Base-by-base conservation (phyloP, 2,888 invertebrate genomes). In the Hemicrepidius hirtus region DNA sequence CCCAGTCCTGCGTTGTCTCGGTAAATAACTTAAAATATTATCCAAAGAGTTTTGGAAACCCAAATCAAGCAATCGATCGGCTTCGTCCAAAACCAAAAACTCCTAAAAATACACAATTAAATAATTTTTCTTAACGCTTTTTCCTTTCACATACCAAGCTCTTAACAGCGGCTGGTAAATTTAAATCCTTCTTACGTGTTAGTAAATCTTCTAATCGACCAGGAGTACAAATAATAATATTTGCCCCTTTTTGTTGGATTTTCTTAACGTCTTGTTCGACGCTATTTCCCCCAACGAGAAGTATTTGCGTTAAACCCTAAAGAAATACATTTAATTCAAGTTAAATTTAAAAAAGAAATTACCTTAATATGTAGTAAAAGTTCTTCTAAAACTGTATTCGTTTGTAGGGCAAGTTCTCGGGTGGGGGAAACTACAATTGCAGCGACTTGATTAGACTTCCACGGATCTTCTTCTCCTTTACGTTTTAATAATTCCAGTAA, bases 401-500 rank as follows among this genome's bases (percentile, higher is more conserved):
- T 98, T 85, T 99, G 99, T 21, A 91, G 88, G 0, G 99, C 98
- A 37, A 99, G 87, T 86, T 99, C 99, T 81, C 99, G 89, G 0
- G 99, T 99, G 0, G 99, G 99, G 0, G 98, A 97, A 80, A 99
- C 92, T 60, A 99, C 92, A 12, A 99, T 88, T 0, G 94, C 96
- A 40, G 96, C 97, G 66, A 98, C 90, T 87, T 95, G 94, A 78
- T 92, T 91, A 77, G 90, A 89, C 71, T 91, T 91, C 88, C 95
- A 91, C 0, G 90, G 88, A 18, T 89, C 88, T 53, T 91, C 89
- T 40, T 89, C 88, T 78, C 89, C 89, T 79, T 92, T 88, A 66
- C 89, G 88, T 75, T 90, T 87, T 59, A 99, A 86, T 80, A 97
- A 92, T 87, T 99, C 96, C 60, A 99, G 82, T 81, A 97, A 85